Conservation (phyloP, 2,888 invertebrate genomes). For the Frankliniella intonsa region DNA sequence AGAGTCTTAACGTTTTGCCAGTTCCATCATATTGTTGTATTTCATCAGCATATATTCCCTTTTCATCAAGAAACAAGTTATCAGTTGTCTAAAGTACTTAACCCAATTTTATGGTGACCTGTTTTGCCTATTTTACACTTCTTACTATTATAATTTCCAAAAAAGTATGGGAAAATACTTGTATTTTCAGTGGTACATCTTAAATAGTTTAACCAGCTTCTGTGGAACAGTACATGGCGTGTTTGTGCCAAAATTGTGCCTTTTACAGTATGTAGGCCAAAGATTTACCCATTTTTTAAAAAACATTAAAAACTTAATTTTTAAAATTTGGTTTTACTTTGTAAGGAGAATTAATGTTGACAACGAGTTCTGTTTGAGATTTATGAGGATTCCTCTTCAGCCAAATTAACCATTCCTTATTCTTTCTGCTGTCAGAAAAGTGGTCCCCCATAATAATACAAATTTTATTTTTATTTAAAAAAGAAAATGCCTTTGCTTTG, state of each 20-base stretch:
- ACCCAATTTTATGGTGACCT: conserved; percentile 1
- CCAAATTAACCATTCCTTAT: too few species aligned
- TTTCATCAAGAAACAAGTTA: too few species aligned
- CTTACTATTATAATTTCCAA: not conserved
- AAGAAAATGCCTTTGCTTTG: too few species aligned
- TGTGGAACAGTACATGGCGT: not conserved
- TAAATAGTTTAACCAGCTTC: not conserved
- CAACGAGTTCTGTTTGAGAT: not conserved
- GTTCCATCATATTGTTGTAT: not conserved
- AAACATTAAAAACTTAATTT: not conserved
- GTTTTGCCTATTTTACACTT: not conserved
- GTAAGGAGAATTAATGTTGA: not conserved
- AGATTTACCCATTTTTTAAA: not conserved
- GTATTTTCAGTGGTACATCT: not conserved
- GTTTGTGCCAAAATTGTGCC: not conserved
- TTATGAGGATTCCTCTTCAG: not conserved
- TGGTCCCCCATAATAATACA: not conserved
- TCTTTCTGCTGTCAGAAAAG: too few species aligned
- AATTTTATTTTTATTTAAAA: too few species aligned
- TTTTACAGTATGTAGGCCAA: not conserved
- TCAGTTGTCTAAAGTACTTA: not conserved
- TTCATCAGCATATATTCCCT: not conserved
- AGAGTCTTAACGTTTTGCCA: not conserved
- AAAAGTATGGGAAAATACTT: not conserved
- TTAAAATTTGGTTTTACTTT: not conserved